These are phyloP conservation scores for Rhyacichthys aspro DNA, from an alignment of 2,797 vertebrate species.

Conservation along the genomic window DNA sequence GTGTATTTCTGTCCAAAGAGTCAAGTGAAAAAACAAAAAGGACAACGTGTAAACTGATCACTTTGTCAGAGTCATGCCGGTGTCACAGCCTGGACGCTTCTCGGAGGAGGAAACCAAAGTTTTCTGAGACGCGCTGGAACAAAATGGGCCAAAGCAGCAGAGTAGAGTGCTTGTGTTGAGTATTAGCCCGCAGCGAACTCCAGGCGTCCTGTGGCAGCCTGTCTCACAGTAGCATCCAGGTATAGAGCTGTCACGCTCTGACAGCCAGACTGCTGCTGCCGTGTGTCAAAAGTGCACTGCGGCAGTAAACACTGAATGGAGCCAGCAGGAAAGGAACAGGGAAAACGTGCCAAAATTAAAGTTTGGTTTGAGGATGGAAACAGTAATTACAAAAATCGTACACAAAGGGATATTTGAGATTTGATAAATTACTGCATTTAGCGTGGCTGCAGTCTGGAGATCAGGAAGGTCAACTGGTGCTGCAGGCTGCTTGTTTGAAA, in stretches of 20 bases:
- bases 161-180: conserved; percentile 37
- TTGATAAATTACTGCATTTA: too few species aligned
- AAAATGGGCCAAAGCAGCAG: conserved; percentile 31
- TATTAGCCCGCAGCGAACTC: conserved; percentile 60
- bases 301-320: conserved; percentile 10
- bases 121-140: conserved; percentile 24
- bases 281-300: conserved; percentile 32
- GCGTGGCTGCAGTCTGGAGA: too few species aligned
- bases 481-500: too few species aligned
- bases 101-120: conserved; percentile 22
- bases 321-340: background rate
- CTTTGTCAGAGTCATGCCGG: conserved; percentile 2
- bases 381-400: too few species aligned
- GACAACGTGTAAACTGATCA: background rate
- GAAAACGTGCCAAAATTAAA: background rate
- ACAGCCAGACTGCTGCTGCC: conserved; percentile 38
- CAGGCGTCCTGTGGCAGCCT: conserved; percentile 52
- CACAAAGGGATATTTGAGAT: too few species aligned
- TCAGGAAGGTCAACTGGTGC: too few species aligned
- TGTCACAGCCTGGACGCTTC: conserved; percentile 13
- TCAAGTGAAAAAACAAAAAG: background rate
- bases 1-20: too few species aligned
- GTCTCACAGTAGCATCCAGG: conserved; percentile 38
- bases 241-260: conserved; percentile 63
- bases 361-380: background rate